Conservation (phyloP, 2,113 vertebrate species). For the Galbula dea region DNA sequence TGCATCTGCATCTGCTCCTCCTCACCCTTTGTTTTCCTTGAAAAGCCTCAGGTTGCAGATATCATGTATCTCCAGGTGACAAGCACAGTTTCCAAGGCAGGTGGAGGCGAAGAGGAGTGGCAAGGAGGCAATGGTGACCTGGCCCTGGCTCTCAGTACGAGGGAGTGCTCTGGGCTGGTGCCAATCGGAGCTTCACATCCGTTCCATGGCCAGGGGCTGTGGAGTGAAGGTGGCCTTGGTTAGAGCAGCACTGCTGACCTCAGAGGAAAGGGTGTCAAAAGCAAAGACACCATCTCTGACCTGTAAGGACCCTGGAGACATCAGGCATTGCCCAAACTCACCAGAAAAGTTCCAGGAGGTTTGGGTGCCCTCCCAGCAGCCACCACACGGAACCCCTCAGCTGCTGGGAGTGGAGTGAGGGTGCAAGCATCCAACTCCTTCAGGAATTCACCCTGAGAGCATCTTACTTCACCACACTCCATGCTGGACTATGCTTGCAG, state of each 20-base stretch:
- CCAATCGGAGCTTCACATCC: not conserved
- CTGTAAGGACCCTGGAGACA: too few species aligned
- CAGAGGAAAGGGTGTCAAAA: not conserved
- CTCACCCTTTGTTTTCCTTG: not conserved
- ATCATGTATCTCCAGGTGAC: not conserved
- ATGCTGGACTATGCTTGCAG: not conserved
- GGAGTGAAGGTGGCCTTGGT: not conserved
- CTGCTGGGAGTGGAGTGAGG: rapidly evolving
- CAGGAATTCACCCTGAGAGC: not conserved
- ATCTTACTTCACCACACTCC: not conserved
- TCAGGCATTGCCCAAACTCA: not conserved
- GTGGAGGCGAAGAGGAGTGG: not conserved
- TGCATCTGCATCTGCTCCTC: not conserved
- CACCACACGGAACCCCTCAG: rapidly evolving
- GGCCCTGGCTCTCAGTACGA: not conserved
- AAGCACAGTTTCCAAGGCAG: not conserved
- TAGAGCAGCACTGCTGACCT: rapidly evolving
- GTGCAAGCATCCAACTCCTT: not conserved
- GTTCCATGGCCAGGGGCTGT: not conserved
- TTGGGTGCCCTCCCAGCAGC: not conserved
- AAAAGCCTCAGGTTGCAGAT: not conserved
- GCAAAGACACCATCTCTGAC: rapidly evolving
- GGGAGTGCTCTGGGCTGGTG: rapidly evolving
- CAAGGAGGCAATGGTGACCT: not conserved
- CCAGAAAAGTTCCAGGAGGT: not conserved